Evolutionary conservation across 2,888 invertebrate species (phyloP).

Genomic region (Hypomecis punctinalis): DNA sequence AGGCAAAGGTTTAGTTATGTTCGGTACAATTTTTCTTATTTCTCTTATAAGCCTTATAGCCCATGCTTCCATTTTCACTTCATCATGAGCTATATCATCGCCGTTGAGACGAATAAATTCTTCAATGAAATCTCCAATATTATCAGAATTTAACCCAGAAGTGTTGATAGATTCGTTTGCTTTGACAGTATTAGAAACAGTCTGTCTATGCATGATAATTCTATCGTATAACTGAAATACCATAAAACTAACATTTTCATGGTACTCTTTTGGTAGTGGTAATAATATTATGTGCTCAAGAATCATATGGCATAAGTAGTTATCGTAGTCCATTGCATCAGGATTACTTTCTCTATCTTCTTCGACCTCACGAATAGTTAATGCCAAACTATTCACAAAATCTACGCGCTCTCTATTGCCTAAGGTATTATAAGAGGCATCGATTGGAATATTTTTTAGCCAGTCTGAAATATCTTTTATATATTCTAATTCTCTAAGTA

Average conservation of each 20-base stretch:
- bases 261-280: slow-evolving; percentile 49
- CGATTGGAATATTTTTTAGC: slow-evolving; percentile 62
- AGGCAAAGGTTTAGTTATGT: slow-evolving; percentile 46
- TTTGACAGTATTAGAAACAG: slow-evolving; percentile 11
- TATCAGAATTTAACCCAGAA: slow-evolving; percentile 46
- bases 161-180: slow-evolving; percentile 29
- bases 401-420: slow-evolving; percentile 56
- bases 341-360: slow-evolving; percentile 51
- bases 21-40: slow-evolving; percentile 53
- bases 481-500: slow-evolving; percentile 60
- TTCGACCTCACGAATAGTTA: slow-evolving; percentile 59
- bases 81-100: slow-evolving; percentile 59
- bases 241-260: slow-evolving; percentile 42
- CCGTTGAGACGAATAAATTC: slow-evolving; percentile 58
- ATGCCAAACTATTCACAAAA: slow-evolving; percentile 59
- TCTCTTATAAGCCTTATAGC: slow-evolving; percentile 57
- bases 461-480: slow-evolving; percentile 66
- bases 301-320: slow-evolving; percentile 51
- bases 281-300: slow-evolving; percentile 45
- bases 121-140: slow-evolving; percentile 60
- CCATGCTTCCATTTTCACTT: slow-evolving; percentile 62
- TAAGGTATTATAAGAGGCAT: slow-evolving; percentile 50
- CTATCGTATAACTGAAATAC: slow-evolving; percentile 50
- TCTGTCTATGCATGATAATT: slow-evolving; percentile 40
- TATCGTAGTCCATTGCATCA: slow-evolving; percentile 52